These are phyloP conservation scores for Saguinus midas DNA, from an alignment of 2,113 vertebrate species.

Conservation along the genomic window DNA sequence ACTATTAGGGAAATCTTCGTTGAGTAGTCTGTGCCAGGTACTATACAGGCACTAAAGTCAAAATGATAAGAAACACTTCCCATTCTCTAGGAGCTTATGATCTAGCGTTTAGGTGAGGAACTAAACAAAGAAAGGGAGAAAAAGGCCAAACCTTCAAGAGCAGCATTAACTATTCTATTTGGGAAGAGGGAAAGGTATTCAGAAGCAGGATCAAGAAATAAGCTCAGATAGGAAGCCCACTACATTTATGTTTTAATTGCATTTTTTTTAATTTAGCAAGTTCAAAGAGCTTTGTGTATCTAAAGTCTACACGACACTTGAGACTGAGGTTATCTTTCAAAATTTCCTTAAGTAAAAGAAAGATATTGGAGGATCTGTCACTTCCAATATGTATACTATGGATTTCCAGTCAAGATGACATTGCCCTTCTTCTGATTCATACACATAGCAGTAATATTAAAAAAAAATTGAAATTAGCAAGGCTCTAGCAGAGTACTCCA, in stretches of 20 bases:
- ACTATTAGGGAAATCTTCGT: not conserved
- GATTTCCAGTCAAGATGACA: not conserved
- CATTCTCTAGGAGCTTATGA: not conserved
- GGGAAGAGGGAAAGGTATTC: not conserved
- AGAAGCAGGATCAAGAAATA: not conserved
- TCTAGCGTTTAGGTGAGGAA: not conserved
- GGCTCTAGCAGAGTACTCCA: not conserved
- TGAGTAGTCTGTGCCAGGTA: not conserved
- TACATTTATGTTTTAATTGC: not conserved
- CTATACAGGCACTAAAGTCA: not conserved
- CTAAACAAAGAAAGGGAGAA: not conserved
- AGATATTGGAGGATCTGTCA: not conserved
- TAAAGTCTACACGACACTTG: not conserved
- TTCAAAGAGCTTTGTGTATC: not conserved
- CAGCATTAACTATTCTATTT: not conserved
- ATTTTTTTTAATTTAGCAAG: not conserved
- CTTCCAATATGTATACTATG: not conserved
- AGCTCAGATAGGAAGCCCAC: not conserved
- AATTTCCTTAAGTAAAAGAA: not conserved
- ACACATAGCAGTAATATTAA: not conserved
- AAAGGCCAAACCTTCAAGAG: not conserved
- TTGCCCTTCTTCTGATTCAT: not conserved
- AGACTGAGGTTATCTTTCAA: not conserved
- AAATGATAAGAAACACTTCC: not conserved
- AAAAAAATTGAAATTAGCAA: slow-evolving; percentile 40